Base-by-base conservation (phyloP, 2,797 vertebrate genomes). In the Sebastes reedi region DNA sequence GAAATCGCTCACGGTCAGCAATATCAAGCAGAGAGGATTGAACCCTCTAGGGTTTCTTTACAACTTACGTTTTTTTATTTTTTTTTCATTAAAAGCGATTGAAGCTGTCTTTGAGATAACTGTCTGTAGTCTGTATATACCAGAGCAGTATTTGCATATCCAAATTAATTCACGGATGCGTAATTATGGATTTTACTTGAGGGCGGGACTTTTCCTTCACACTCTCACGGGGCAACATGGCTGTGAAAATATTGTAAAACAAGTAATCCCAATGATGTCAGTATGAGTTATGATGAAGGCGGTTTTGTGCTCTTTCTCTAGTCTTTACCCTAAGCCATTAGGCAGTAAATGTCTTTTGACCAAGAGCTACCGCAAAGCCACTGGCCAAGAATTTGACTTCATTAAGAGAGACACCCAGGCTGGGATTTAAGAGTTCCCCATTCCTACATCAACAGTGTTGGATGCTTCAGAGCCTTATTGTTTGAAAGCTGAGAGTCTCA, bases 171-270 rank as follows among this genome's bases (percentile, higher is more conserved):
- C 36, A 67, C 61, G 34, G 11, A 25, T 86, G 36, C 20, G 30
- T 82, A 79, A 84, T 82, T 86, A 58, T 65, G 39, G 10, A 29
- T 85, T 81, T 82, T 80, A 75, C 32, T 75, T 64, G 14, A 72
- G 58, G 52, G 71, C 66, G 61, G 64, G 29, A 24, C 46, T 68
- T 78, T 84, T 36, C 10, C 62, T 73, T 65, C 22, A 30, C 18
- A 27, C 30, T 77, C 59, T 76, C 46, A 75, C 2, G 20, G 62
- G 52, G 78, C 69, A 82, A 70, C 18, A 71, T 75, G 69, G 68
- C 18, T 10, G n/a, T 54, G 58, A 85, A 75, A 76, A 79, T 76
- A 78, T 20, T 72, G 71, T 76, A 78, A 83, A 81, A 84, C 55
- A 81, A 77, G 77, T 62, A 22, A 42, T 39, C 14, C 13, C 65